Conservation (phyloP, 2,888 invertebrate genomes). For the Spisula subtruncata region DNA sequence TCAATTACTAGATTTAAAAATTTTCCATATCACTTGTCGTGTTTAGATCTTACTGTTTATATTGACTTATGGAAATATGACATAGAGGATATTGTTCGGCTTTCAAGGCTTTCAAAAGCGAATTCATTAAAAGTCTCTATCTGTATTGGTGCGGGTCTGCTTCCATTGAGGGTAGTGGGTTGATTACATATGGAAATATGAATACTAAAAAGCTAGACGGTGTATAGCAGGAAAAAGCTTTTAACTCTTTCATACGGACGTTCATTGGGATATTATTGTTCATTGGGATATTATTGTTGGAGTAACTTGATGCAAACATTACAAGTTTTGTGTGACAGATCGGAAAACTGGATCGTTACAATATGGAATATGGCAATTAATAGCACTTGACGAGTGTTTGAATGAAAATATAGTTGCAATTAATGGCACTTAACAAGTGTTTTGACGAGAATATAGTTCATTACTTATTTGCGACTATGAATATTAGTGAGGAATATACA, state of each 20-base stretch:
- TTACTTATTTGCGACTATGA: no score
- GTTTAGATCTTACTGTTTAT: neutral
- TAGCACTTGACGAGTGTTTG: neutral
- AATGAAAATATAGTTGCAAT: neutral
- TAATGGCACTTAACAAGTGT: no score
- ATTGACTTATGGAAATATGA: slow-evolving; percentile 42
- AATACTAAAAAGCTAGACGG: neutral
- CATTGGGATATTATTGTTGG: neutral
- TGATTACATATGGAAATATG: slow-evolving; percentile 21
- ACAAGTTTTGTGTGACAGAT: slow-evolving; percentile 16
- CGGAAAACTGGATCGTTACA: neutral
- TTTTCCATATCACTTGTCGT: slow-evolving; percentile 12
- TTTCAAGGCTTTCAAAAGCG: slow-evolving; percentile 22
- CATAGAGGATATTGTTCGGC: slow-evolving; percentile 25
- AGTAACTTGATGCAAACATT: slow-evolving; percentile 16
- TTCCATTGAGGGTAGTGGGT: slow-evolving; percentile 18
- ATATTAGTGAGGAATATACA: no score
- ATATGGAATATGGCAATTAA: neutral
- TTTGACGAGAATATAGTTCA: no score
- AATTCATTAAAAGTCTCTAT: neutral
- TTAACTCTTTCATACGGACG: neutral
- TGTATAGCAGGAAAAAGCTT: slow-evolving; percentile 30
- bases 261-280: neutral
- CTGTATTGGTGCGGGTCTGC: neutral
- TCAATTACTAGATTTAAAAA: slow-evolving; percentile 2